phyloP scores from a whole-genome alignment of 2,888 invertebrate species.

The Ferdinandea cuprea region DNA sequence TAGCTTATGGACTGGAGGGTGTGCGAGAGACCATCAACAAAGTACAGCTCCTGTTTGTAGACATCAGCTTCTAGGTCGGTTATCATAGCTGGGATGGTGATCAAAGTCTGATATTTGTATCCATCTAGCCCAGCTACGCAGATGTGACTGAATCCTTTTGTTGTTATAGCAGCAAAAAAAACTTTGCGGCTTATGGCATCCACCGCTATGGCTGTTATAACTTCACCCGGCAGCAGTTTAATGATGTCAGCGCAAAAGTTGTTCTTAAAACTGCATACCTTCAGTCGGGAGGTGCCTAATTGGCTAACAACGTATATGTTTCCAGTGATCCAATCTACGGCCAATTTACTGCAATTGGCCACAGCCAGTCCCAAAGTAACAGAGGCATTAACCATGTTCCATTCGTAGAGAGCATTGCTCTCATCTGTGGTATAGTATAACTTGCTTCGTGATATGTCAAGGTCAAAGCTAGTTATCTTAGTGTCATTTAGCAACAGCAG shows the following conservation, averaged over 20 bases:
- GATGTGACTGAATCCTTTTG: conserved; percentile 83
- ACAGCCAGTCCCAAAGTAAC: conserved; percentile 82
- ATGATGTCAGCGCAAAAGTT: conserved; percentile 85
- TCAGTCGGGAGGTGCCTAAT: conserved; percentile 80
- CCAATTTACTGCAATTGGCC: conserved; percentile 84
- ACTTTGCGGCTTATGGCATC: conserved; percentile 86
- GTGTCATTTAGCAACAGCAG: conserved; percentile 83
- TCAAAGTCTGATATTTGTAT: conserved; percentile 82
- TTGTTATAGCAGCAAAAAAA: conserved; percentile 85
- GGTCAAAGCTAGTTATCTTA: conserved; percentile 84
- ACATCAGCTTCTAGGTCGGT: conserved; percentile 84
- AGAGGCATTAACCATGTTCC: conserved; percentile 80
- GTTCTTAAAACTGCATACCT: conserved; percentile 85
- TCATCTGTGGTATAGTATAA: conserved; percentile 84
- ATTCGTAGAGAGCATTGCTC: conserved; percentile 82
- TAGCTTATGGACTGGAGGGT: conserved; percentile 84
- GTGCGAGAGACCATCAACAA: conserved; percentile 87
- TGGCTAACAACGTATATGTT: conserved; percentile 88
- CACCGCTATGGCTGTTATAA: conserved; percentile 86
- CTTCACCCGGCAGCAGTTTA: conserved; percentile 83
- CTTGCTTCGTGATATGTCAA: conserved; percentile 82
- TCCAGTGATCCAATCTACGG: conserved; percentile 89
- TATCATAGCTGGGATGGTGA: conserved; percentile 80
- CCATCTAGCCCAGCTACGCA: conserved; percentile 85
- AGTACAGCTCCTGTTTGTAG: conserved; percentile 88